Conservation (phyloP, 2,797 vertebrate genomes). For the Enteromius paludinosus region DNA sequence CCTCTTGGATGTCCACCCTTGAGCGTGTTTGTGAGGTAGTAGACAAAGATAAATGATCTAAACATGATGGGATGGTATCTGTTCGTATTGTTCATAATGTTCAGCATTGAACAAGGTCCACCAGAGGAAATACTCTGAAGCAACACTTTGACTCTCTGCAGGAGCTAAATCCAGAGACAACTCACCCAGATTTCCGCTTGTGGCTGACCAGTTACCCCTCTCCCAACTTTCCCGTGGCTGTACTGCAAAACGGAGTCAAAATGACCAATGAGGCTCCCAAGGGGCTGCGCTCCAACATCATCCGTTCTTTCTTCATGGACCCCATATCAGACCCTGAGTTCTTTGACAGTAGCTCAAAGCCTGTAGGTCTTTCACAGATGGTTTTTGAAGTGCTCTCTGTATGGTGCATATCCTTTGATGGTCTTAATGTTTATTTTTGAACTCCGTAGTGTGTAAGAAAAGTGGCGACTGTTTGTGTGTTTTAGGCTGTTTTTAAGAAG, state of each 20-base stretch:
- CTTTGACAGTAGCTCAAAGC: slow-evolving; percentile 85
- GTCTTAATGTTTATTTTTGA: not conserved
- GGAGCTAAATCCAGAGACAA: slow-evolving; percentile 86
- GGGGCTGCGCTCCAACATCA: slow-evolving; percentile 87
- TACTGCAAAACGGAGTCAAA: slow-evolving; percentile 92
- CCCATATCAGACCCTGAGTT: slow-evolving; percentile 87
- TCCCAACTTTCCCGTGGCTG: slow-evolving; percentile 87
- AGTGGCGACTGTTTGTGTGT: slow-evolving; percentile 39
- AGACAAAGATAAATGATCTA: not conserved
- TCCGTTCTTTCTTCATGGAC: slow-evolving; percentile 89
- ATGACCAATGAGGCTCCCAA: slow-evolving; percentile 94
- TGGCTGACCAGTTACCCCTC: slow-evolving; percentile 94
- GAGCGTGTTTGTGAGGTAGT: slow-evolving; percentile 90
- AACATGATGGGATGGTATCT: not conserved
- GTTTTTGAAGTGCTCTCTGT: not conserved
- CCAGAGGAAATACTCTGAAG: slow-evolving; percentile 17
- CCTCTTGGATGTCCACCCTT: slow-evolving; percentile 90
- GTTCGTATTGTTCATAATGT: not conserved
- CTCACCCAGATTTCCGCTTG: slow-evolving; percentile 89
- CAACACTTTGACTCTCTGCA: slow-evolving; percentile 61
- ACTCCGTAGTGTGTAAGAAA: not conserved
- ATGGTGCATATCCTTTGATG: not conserved
- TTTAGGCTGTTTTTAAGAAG: slow-evolving; percentile 86
- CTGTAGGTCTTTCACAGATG: slow-evolving; percentile 71
- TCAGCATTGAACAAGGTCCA: not conserved